A percentile compares a stretch with the other conserved stretches of the same genome.
phyloP scores from a whole-genome alignment of 2,888 invertebrate species.

The Pelosia muscerda region DNA sequence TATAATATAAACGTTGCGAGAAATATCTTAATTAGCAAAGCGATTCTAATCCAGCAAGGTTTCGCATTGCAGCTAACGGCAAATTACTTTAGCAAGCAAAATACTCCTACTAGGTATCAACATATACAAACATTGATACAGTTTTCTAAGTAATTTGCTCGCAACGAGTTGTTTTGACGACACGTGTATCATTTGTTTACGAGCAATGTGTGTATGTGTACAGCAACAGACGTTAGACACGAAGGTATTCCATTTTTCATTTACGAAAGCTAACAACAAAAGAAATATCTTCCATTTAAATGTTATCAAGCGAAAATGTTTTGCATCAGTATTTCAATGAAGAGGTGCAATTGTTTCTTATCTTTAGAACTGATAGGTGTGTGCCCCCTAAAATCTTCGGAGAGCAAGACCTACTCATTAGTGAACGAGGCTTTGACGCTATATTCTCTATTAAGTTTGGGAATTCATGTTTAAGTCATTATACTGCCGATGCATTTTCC shows the following conservation, averaged over 20 bases:
- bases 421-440: too few species aligned
- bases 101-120: constrained; percentile 7
- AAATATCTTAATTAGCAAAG: neutral
- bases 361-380: neutral
- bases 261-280: neutral
- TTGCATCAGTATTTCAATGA: neutral
- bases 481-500: too few species aligned
- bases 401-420: too few species aligned
- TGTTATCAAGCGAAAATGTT: neutral
- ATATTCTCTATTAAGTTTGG: too few species aligned
- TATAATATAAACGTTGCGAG: neutral
- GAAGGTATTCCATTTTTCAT: constrained; percentile 5
- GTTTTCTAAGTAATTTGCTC: constrained; percentile 12
- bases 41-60: neutral
- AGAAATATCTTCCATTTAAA: neutral
- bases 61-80: neutral
- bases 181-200: constrained; percentile 16
- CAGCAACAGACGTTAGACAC: neutral
- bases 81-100: constrained; percentile 9
- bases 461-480: too few species aligned
- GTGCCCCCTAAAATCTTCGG: too few species aligned
- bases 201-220: neutral
- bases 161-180: constrained; percentile 6
- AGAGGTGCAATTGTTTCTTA: neutral
- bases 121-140: constrained; percentile 7